Conservation (phyloP, 2,888 invertebrate genomes). For the Anoplius nigerrimus region DNA sequence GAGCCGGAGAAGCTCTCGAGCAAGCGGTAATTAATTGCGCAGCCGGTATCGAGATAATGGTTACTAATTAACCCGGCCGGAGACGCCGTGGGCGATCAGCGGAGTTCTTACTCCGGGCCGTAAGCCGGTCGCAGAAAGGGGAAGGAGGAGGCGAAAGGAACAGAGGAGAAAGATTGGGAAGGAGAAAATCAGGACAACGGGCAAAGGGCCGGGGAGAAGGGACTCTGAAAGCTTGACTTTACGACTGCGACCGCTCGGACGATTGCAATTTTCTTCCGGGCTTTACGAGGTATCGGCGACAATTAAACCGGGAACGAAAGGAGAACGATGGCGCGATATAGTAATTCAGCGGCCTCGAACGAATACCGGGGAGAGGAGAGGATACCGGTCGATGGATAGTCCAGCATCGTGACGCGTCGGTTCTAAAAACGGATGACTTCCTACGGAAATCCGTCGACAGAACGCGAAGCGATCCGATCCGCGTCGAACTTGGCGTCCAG, state of each 20-base stretch:
- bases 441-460: too few relatives aligned
- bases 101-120: constrained; percentile 17
- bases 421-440: too few relatives aligned
- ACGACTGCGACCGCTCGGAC: constrained; percentile 10
- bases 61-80: constrained; percentile 53
- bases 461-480: too few relatives aligned
- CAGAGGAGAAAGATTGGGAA: not conserved
- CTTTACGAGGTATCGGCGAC: constrained; percentile 32
- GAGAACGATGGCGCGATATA: too few relatives aligned
- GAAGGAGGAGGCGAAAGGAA: constrained; percentile 3
- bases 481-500: too few relatives aligned
- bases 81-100: constrained; percentile 40
- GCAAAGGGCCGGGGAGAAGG: constrained; percentile 2
- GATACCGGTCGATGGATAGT: too few relatives aligned
- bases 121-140: constrained; percentile 7
- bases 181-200: constrained; percentile 1
- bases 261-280: constrained; percentile 35
- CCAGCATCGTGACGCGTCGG: too few relatives aligned
- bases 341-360: too few relatives aligned
- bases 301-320: constrained; percentile 28
- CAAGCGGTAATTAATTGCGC: constrained; percentile 50
- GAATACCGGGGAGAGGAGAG: too few relatives aligned
- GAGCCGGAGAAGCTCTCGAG: constrained; percentile 15
- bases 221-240: constrained; percentile 25
- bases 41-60: constrained; percentile 54